These are phyloP conservation scores for Fopius arisanus DNA, from an alignment of 1,140 invertebrate species.

Conservation along the genomic window DNA sequence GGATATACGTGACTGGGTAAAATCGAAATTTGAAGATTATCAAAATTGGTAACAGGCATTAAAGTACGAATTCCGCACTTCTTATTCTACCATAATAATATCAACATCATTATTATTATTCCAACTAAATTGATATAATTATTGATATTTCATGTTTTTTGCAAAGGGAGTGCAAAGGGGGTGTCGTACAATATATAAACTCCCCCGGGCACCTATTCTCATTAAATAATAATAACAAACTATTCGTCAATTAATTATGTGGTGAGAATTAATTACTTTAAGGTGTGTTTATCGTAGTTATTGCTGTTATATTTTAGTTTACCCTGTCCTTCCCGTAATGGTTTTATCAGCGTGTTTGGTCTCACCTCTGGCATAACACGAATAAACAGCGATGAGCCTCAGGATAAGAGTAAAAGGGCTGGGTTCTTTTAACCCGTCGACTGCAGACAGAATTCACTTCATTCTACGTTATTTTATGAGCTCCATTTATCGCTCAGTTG, in stretches of 20 bases:
- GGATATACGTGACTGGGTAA: no score
- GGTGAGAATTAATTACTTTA: not conserved
- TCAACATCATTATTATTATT: no score
- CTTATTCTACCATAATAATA: no score
- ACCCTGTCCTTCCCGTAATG: not conserved
- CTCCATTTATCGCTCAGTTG: constrained; percentile 12
- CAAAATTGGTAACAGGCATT: no score
- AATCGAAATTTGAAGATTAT: no score
- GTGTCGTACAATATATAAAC: no score
- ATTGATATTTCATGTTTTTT: no score
- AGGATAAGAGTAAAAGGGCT: constrained; percentile 41
- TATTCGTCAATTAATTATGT: not conserved
- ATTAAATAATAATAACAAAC: no score
- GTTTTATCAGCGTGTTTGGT: constrained; percentile 11
- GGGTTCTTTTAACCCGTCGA: constrained; percentile 34
- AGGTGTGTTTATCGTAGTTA: not conserved
- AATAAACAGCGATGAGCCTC: constrained; percentile 42
- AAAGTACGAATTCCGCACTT: no score
- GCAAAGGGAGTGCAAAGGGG: no score
- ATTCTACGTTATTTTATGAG: not conserved
- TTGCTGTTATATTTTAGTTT: not conserved
- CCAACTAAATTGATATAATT: no score
- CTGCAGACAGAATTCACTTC: not conserved
- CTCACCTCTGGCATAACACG: constrained; percentile 50
- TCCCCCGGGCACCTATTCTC: no score